Evolutionary conservation across 2,113 vertebrate species (phyloP).

Genomic region (Macquaria australasica): DNA sequence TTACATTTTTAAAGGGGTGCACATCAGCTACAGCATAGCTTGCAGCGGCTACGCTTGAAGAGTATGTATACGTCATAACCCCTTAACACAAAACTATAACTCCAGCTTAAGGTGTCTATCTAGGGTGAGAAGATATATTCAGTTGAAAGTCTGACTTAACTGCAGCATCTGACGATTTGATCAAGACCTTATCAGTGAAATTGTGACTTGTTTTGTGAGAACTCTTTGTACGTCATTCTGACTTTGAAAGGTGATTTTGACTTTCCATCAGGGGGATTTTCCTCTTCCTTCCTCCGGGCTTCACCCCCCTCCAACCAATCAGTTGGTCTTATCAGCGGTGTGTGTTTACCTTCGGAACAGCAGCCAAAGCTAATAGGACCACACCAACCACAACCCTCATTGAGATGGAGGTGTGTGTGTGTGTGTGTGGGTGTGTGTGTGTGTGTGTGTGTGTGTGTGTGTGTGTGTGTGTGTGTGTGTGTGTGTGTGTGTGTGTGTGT

Average conservation of each 20-base stretch:
- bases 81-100: background rate
- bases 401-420: constrained; percentile 13
- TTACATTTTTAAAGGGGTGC: too few relatives aligned
- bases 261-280: constrained; percentile 29
- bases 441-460: background rate
- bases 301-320: constrained; percentile 39
- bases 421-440: background rate
- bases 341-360: constrained; percentile 66
- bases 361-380: constrained; percentile 68
- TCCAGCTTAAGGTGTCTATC: background rate
- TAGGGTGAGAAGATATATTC: background rate
- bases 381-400: constrained; percentile 32
- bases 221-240: background rate
- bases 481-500: background rate
- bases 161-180: background rate
- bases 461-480: background rate
- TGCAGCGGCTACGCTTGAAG: too few relatives aligned
- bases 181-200: background rate
- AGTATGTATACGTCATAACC: too few relatives aligned
- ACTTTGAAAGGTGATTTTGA: constrained; percentile 11
- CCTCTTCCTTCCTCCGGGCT: constrained; percentile 12
- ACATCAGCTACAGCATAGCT: too few relatives aligned
- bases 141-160: background rate
- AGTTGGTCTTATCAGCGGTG: constrained; percentile 60
- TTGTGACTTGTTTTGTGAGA: background rate